Evolutionary conservation across 2,113 vertebrate species (phyloP).

Genomic region (Bucco capensis): DNA sequence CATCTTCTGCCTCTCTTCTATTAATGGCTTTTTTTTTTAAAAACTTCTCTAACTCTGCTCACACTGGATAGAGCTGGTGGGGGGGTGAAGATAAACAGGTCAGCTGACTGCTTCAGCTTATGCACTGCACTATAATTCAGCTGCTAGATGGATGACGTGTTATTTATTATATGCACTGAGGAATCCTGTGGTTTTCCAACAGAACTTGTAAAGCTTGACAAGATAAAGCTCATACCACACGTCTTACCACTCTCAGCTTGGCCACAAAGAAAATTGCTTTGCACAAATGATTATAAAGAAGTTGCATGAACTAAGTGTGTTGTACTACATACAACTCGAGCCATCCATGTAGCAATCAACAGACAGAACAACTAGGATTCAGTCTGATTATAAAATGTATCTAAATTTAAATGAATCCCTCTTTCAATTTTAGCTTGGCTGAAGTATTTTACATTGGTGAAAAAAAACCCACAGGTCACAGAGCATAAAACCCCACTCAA

Average conservation of each 20-base stretch:
- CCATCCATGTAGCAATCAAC: not conserved
- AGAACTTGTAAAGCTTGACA: not conserved
- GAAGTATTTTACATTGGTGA: not conserved
- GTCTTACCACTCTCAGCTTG: not conserved
- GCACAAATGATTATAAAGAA: not conserved
- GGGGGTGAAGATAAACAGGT: conserved; percentile 60
- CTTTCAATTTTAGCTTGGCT: not conserved
- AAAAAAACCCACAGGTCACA: not conserved
- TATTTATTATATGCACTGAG: conserved; percentile 37
- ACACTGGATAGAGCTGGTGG: conserved; percentile 37
- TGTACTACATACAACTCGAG: not conserved
- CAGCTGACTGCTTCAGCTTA: conserved; percentile 44
- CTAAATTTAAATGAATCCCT: not conserved
- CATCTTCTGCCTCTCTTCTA: conserved; percentile 75
- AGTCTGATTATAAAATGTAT: not conserved
- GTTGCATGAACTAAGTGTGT: not conserved
- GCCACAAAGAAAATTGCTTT: conserved; percentile 18
- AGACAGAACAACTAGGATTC: not conserved
- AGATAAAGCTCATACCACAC: conserved; percentile 8
- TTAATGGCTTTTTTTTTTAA: conserved; percentile 56
- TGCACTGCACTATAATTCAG: conserved; percentile 4
- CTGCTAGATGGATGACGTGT: conserved; percentile 40
- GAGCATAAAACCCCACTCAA: not conserved
- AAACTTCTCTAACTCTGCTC: conserved; percentile 33
- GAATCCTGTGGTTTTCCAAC: conserved; percentile 41